Base-by-base conservation (phyloP, 2,888 invertebrate genomes). In the Rotaria magnacalcarata region DNA sequence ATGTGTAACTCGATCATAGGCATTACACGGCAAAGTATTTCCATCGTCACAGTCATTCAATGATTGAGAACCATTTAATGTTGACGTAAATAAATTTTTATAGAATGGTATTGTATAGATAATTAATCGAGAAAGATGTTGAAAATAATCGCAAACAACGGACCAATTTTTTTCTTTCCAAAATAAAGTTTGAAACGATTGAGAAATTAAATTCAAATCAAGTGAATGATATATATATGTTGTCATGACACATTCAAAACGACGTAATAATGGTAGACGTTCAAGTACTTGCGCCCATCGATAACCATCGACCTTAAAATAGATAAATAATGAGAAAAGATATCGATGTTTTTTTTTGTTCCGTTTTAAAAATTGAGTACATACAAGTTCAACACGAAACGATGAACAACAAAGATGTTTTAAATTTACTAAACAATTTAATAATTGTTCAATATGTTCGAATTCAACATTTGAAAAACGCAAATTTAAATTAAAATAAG, bases 401-500 rank as follows among this genome's bases (percentile, higher is more conserved):
- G 67, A 67, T 67, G 67, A 67, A 34, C 67, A 67, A 34, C 67
- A 67, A 27, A 67, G 67, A 67, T 67, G 67, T 67, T 67, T 67
- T 34, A 67, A 67, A 67, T 67, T 67, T 0, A 67, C 34, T 67
- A 67, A 67, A 27, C 67, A 67, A 41, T 41, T 67, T 34, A 67
- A 34, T 67, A 67, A 67, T 67, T 67, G 67, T 67, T 67, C 67
- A 34, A 67, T 67, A 67, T 67, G 34, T 67, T 67, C 67, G 19
- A 67, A 67, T 67, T 67, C 67, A 8, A 67, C 67, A 67, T 67
- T 67, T 27, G 67, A 67, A 67, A 67, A 67, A 67, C 67, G 67
- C 19, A 67, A 67, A 67, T 67, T 67, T 67, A 67, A 67, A 67
- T 67, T 67, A 19, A 67, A 67, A 67, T 67, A 67, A 41, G 19